These are phyloP conservation scores for Lerista edwardsae DNA, from an alignment of 2,797 vertebrate genomes.

Conservation along the genomic window DNA sequence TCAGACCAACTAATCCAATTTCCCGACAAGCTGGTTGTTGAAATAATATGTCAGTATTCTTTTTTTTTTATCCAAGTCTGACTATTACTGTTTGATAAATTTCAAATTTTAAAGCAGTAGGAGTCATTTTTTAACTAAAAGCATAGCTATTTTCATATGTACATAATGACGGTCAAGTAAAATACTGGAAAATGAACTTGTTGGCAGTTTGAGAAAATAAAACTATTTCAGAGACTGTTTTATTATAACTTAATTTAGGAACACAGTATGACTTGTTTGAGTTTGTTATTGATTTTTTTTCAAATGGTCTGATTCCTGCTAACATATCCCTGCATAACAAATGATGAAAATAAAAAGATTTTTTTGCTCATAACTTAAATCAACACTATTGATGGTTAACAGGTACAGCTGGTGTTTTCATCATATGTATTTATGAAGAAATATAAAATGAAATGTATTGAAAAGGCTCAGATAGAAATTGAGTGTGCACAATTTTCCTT, in stretches of 20 bases:
- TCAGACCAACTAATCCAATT: background rate
- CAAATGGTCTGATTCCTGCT: background rate
- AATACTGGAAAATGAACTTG: conserved; percentile 10
- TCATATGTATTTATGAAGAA: conserved; percentile 9
- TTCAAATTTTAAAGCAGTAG: conserved; percentile 25
- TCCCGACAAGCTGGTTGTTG: too few relatives aligned
- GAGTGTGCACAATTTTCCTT: background rate
- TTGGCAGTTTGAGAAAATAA: background rate
- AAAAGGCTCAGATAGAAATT: conserved; percentile 26
- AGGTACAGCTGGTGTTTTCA: background rate
- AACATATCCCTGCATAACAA: background rate
- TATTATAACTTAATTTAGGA: background rate
- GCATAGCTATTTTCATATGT: background rate
- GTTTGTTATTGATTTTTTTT: background rate
- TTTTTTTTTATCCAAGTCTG: conserved; percentile 27
- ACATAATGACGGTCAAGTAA: background rate
- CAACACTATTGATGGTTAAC: background rate
- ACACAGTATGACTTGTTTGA: background rate
- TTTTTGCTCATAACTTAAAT: conserved; percentile 9
- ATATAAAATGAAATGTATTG: conserved; percentile 31
- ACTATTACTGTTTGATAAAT: conserved; percentile 31
- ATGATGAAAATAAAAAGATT: background rate
- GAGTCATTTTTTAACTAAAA: background rate
- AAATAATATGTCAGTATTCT: too few relatives aligned
- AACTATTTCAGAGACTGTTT: background rate